Percentiles rank a stretch among this genome's conserved stretches.
These are phyloP conservation scores for Spea hammondii DNA, from an alignment of 2,797 vertebrate species.

Conservation along the genomic window DNA sequence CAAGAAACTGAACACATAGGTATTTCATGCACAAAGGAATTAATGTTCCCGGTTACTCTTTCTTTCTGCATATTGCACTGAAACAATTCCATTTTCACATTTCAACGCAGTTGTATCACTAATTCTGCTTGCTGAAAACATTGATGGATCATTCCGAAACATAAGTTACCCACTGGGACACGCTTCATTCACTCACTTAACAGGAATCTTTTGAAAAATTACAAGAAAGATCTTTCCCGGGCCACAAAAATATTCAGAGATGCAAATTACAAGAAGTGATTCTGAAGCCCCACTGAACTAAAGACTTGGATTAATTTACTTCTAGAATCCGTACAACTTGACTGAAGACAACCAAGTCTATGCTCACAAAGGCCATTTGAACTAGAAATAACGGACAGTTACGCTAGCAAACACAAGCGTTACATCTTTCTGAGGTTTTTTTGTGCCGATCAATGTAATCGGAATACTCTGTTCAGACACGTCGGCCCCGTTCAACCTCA, in stretches of 20 bases:
- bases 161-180: slow-evolving; percentile 40
- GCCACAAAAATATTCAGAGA: slow-evolving; percentile 6
- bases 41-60: slow-evolving; percentile 9
- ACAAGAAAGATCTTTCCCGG: slow-evolving; percentile 24
- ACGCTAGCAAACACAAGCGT: too few species aligned
- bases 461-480: too few species aligned
- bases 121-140: slow-evolving; percentile 34
- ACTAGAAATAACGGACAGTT: neutral
- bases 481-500: too few species aligned
- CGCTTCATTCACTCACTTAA: slow-evolving; percentile 27
- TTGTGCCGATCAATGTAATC: too few species aligned
- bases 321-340: slow-evolving; percentile 11
- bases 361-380: neutral
- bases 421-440: too few species aligned
- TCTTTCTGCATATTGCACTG: slow-evolving; percentile 19
- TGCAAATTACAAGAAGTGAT: slow-evolving; percentile 13
- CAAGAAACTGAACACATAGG: slow-evolving; percentile 13
- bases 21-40: slow-evolving; percentile 8
- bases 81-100: slow-evolving; percentile 17
- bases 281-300: slow-evolving; percentile 9
- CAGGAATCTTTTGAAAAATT: slow-evolving; percentile 33
- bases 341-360: slow-evolving; percentile 2
- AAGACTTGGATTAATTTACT: slow-evolving; percentile 34
- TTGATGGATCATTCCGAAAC: slow-evolving; percentile 33
- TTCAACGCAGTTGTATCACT: slow-evolving; percentile 39